Evolutionary conservation across 2,113 vertebrate genomes (phyloP).

Genomic region (Campylorhamphus procurvoides): DNA sequence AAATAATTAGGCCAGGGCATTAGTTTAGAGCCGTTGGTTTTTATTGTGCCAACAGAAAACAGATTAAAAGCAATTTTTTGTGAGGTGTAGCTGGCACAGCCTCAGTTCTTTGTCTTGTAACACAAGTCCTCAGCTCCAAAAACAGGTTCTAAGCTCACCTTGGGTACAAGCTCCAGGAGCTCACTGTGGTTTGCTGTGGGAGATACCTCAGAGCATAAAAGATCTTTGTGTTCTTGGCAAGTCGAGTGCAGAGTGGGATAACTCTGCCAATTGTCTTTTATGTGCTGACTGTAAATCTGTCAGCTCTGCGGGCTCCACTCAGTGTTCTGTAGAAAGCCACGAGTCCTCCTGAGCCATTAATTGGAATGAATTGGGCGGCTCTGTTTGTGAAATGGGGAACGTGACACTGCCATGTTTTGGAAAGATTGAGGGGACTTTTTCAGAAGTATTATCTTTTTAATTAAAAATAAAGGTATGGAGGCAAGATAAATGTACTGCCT

Average conservation of each 20-base stretch:
- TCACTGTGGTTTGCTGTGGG: accelerated
- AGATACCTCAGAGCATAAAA: neutral
- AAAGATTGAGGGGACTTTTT: neutral
- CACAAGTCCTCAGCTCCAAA: neutral
- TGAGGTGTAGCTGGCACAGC: neutral
- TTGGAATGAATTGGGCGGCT: neutral
- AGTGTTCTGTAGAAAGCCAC: neutral
- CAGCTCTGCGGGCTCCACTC: neutral
- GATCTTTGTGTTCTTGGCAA: neutral
- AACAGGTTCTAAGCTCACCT: neutral
- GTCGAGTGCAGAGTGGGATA: neutral
- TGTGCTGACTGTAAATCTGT: neutral
- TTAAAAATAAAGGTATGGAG: constrained; percentile 15
- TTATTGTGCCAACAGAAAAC: neutral
- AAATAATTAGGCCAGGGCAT: neutral
- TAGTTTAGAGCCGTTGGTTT: neutral
- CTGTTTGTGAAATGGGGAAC: neutral
- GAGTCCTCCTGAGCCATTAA: neutral
- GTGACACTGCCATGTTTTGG: neutral
- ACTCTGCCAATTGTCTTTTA: neutral
- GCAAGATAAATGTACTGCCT: neutral
- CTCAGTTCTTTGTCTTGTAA: neutral
- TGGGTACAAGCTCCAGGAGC: neutral
- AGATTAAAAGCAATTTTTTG: neutral
- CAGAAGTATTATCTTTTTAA: constrained; percentile 30